These are phyloP conservation scores for Paracyprichromis sp. DNA, from an alignment of 2,113 vertebrate genomes.

Conservation along the genomic window DNA sequence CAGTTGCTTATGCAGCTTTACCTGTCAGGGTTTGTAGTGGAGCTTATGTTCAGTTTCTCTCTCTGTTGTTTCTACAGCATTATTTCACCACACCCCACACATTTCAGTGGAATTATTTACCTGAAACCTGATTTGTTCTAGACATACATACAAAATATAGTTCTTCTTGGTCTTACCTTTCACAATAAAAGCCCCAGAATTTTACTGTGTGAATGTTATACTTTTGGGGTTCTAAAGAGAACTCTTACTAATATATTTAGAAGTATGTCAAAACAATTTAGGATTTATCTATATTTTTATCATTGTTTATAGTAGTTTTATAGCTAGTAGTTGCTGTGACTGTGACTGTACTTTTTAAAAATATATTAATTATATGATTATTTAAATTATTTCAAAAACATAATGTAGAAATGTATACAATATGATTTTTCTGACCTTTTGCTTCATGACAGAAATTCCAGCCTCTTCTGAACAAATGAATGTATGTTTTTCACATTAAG, in stretches of 20 bases:
- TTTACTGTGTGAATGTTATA: not conserved
- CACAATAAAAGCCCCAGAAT: not conserved
- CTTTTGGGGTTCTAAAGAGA: not conserved
- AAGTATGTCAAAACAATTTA: not conserved
- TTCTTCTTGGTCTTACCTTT: not conserved
- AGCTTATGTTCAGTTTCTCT: not conserved
- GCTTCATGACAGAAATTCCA: not conserved
- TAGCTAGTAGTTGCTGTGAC: not conserved
- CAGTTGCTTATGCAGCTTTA: not conserved
- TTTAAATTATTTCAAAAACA: not conserved
- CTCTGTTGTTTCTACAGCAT: not conserved
- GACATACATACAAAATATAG: not conserved
- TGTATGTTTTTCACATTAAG: not conserved
- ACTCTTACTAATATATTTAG: not conserved
- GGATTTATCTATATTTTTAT: not conserved
- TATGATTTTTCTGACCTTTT: not conserved
- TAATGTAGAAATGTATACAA: not conserved
- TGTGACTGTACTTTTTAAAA: not conserved
- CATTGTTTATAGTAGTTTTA: not conserved
- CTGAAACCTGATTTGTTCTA: not conserved
- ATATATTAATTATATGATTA: not conserved
- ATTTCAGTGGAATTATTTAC: not conserved
- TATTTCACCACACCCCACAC: not conserved
- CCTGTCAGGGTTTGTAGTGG: not conserved
- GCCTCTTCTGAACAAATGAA: not conserved